These are phyloP conservation scores for Mimachlamys varia DNA, from an alignment of 2,888 invertebrate species.

Conservation along the genomic window DNA sequence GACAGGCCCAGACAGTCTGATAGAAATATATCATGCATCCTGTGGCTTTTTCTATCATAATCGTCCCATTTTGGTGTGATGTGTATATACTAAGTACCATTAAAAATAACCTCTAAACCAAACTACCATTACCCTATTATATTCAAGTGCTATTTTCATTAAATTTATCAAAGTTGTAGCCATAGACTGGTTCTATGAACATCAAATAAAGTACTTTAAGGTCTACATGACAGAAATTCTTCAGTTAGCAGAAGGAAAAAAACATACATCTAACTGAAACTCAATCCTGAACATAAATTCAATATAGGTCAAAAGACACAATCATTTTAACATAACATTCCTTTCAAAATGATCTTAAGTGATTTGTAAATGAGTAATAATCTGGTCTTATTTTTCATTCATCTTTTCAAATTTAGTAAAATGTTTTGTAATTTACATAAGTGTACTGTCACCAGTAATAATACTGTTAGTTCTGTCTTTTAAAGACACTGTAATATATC, in stretches of 20 bases:
- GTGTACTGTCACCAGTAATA: too few relatives aligned
- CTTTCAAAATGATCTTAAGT: too few relatives aligned
- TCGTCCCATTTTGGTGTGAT: not conserved
- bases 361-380: too few relatives aligned
- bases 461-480: too few relatives aligned
- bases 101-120: not conserved
- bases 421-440: too few relatives aligned
- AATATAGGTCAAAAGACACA: too few relatives aligned
- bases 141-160: not conserved
- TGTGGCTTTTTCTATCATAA: not conserved
- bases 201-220: not conserved
- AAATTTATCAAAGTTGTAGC: not conserved
- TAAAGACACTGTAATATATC: too few relatives aligned
- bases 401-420: too few relatives aligned
- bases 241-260: not conserved
- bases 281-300: too few relatives aligned
- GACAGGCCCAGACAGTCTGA: not conserved
- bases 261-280: too few relatives aligned
- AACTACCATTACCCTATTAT: not conserved
- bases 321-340: too few relatives aligned
- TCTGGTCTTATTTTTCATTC: too few relatives aligned
- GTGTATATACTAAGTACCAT: not conserved
- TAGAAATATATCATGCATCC: not conserved
- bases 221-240: not conserved
- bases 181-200: not conserved